Conservation (phyloP, 2,888 invertebrate genomes). For the Nasonia oneida region DNA sequence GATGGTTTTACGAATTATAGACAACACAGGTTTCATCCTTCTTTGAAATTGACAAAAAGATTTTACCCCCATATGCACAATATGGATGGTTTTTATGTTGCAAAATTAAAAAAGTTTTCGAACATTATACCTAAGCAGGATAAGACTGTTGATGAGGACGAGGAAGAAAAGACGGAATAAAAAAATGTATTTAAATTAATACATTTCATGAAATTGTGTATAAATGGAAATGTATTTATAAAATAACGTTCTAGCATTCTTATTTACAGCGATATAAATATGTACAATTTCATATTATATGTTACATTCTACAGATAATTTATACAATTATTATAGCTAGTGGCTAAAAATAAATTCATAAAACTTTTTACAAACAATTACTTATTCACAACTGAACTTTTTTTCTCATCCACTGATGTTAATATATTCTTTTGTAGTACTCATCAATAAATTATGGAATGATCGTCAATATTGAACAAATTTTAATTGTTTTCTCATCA, state of each 20-base stretch:
- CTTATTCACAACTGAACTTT: background rate
- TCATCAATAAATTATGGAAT: slow-evolving; percentile 29
- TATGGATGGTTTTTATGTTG: slow-evolving; percentile 99
- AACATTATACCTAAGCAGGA: slow-evolving; percentile 83
- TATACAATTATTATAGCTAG: slow-evolving; percentile 37
- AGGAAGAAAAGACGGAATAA: slow-evolving; percentile 63
- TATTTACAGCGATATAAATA: slow-evolving; percentile 52
- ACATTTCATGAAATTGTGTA: slow-evolving; percentile 47
- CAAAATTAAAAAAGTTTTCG: slow-evolving; percentile 97
- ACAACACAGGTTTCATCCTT: slow-evolving; percentile 93
- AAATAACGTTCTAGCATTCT: slow-evolving; percentile 48
- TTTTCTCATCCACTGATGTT: background rate
- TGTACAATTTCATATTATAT: slow-evolving; percentile 58
- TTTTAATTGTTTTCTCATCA: background rate
- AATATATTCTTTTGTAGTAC: background rate
- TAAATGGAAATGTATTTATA: slow-evolving; percentile 59
- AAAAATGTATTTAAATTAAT: slow-evolving; percentile 32
- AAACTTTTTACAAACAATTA: slow-evolving; percentile 46
- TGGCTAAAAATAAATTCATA: slow-evolving; percentile 48
- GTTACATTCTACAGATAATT: slow-evolving; percentile 53
- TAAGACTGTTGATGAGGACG: slow-evolving; percentile 64
- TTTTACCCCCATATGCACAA: slow-evolving; percentile 99
- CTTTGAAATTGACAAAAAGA: slow-evolving; percentile 91
- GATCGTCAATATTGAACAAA: slow-evolving; percentile 11
- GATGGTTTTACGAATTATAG: slow-evolving; percentile 96